Evolutionary conservation across 1,140 invertebrate genomes (phyloP), one percentile per base, ranked within the genome.

Genomic region (Pseudomyrmex cubaensis): DNA sequence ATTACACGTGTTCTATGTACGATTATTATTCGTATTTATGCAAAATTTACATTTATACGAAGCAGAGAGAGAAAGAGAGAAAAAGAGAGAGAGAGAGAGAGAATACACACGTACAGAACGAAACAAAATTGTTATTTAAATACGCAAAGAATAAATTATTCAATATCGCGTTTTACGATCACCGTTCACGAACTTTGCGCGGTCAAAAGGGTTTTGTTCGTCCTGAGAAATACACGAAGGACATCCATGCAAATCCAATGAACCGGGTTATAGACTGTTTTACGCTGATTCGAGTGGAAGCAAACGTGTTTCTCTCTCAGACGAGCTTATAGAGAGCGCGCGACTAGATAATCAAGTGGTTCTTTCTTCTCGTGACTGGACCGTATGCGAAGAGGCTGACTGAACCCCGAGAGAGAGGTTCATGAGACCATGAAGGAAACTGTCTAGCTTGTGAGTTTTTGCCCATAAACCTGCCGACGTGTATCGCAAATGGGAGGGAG

Each of bases 391-490:
- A 62, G 20, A 70, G 64, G 20, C 54, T 17, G 67, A n/a, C 35
- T 17, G 44, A 50, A 9, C 54, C 15, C n/a, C 13, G 4, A 15
- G 78, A 66, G 57, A 76, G 35, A 5, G 35, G 35, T 35, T 35
- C 70, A 85, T 22, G 62, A 82, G 80, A 85, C 66, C 82, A 17
- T 70, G 87, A 89, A 89, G 82, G 20, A 72, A 73, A 80, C 74
- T 13, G 80, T 83, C 70, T 62, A 63, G 72, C 57, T 57, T 2
- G 44, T 61, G 56, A 69, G 17, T 82, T 88, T 88, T 88, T 78
- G 66, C 66, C 76, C 62, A 85, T 87, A 85, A 88, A 88, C 75
- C 66, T 82, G 57, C 57, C 83, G 83, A 74, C 67, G 83, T 85
- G 76, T 63, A 88, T 88, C 52, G 86, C 67, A 35, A 80, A 50